Percentiles rank a stretch among this genome's conserved stretches.
These are phyloP conservation scores for Muraenolepis orangiensis DNA, from an alignment of 2,797 vertebrate genomes.

Conservation along the genomic window DNA sequence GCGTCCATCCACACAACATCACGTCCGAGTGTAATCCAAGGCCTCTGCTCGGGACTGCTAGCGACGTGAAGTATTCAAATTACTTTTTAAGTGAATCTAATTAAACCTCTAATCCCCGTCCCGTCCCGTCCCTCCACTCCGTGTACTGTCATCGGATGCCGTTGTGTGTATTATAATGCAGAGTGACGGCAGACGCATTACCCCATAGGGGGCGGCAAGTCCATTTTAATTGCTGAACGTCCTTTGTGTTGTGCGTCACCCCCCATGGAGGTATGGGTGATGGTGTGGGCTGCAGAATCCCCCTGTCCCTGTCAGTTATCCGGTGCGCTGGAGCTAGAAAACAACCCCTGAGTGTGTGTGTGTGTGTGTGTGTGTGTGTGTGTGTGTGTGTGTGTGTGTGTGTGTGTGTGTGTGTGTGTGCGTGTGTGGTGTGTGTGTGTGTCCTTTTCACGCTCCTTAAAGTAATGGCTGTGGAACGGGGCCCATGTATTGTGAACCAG, in stretches of 20 bases:
- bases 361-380: too few species aligned
- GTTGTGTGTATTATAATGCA: neutral
- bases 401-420: too few species aligned
- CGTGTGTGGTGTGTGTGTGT: too few species aligned
- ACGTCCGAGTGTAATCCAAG: neutral
- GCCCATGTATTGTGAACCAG: too few species aligned
- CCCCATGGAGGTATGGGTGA: too few species aligned
- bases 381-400: too few species aligned
- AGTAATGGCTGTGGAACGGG: slow-evolving; percentile 32
- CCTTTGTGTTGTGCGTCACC: neutral
- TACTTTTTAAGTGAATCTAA: neutral
- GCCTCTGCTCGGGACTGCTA: too few species aligned
- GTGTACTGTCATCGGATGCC: slow-evolving; percentile 17
- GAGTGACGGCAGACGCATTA: slow-evolving; percentile 17
- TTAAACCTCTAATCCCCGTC: neutral
- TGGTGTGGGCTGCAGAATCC: neutral
- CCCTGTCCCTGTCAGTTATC: slow-evolving; percentile 47
- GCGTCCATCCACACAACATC: neutral
- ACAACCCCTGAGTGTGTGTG: too few species aligned
- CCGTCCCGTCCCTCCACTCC: neutral
- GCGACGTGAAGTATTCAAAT: neutral
- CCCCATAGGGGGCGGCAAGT: slow-evolving; percentile 17
- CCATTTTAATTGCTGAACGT: slow-evolving; percentile 34
- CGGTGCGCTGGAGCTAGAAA: slow-evolving; percentile 26
- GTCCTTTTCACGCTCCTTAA: slow-evolving; percentile 33